Percentiles rank a stretch among this genome's conserved stretches.
Evolutionary conservation across 2,797 vertebrate genomes (phyloP).

Genomic region (Tachyglossus aculeatus): DNA sequence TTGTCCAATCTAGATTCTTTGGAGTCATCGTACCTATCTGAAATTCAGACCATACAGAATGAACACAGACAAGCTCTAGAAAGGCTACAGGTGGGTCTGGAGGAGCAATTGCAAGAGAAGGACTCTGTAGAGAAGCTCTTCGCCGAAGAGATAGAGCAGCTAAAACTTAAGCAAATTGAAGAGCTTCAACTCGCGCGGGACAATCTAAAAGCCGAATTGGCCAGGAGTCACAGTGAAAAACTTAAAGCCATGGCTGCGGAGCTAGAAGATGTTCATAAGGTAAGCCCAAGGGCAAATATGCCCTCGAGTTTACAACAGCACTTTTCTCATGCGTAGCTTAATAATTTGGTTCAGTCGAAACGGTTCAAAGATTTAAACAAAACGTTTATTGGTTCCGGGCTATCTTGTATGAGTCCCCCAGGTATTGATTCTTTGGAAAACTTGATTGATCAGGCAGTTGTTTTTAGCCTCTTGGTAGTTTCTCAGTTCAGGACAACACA

Average conservation of each 20-base stretch:
- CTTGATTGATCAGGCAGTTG: too few relatives aligned
- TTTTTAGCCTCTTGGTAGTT: too few relatives aligned
- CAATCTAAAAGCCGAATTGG: conserved; percentile 73
- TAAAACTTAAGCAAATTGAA: conserved; percentile 55
- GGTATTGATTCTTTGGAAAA: too few relatives aligned
- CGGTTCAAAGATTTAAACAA: too few relatives aligned
- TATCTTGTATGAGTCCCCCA: too few relatives aligned
- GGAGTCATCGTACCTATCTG: conserved; percentile 84
- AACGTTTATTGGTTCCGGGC: too few relatives aligned
- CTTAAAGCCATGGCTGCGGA: conserved; percentile 78
- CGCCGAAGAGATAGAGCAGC: conserved; percentile 64
- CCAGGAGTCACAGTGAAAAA: conserved; percentile 77
- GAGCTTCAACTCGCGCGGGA: conserved; percentile 75
- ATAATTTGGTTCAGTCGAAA: too few relatives aligned
- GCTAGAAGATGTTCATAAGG: conserved; percentile 81
- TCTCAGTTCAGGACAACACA: too few relatives aligned
- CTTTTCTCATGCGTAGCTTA: too few relatives aligned
- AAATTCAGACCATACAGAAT: conserved; percentile 83
- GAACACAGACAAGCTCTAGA: conserved; percentile 72
- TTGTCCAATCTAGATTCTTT: conserved; percentile 86
- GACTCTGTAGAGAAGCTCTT: conserved; percentile 50
- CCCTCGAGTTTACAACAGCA: too few relatives aligned
- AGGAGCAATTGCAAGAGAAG: conserved; percentile 60
- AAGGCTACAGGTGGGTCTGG: conserved; percentile 56
- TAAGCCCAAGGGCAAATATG: too few relatives aligned